Base-by-base conservation (phyloP, 1,140 invertebrate genomes). In the Danaus melanippus region DNA sequence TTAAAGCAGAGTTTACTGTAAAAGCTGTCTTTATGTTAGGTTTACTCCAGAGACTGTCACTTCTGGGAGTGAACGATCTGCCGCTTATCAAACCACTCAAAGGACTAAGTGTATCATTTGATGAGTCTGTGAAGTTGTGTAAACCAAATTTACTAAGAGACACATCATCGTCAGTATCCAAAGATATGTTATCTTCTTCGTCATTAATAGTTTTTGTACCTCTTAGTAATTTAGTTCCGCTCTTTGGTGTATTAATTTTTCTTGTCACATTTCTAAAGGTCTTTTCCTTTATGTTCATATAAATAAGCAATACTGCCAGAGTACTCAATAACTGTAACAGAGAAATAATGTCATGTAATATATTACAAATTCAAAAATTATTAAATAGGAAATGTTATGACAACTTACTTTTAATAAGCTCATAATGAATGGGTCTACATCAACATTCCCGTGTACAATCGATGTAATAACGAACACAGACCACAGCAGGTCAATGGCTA, bases 101-200 rank as follows among this genome's bases (percentile, higher is more conserved):
- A 8, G 69, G 66, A 56, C 67, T 75, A 1, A 61, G 46, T 12
- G 71, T 79, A 51, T 84, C 81, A 66, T 70, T 78, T 0, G 82
- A 86, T 1, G 84, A 86, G 43, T 77, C 77, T 11, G 81, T 70
- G 39, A 77, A 76, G 47, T 79, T 82, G 50, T 82, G 72, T 45
- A 86, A 54, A 21, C 84, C 84, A 64, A 80, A 85, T 72, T 84
- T 81, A 60, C 79, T 79, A 0, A 86, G 66, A 15, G 82, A 85
- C 10, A 86, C 79, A 71, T 85, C 82, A 65, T 84, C 77, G 58
- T 84, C 82, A 3, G 82, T 79, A 51, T 83, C 82, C 32, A 76
- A 61, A 46, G 68, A 73, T 42, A 69, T 48, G 64, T 57, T 68
- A 44, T 75, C 71, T 51, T 82, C 78, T 17, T 80, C 69, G 40